A percentile compares a stretch with the other conserved stretches of the same genome.
phyloP scores from a whole-genome alignment of 1,140 invertebrate species.

The Drosophila chauvacae region DNA sequence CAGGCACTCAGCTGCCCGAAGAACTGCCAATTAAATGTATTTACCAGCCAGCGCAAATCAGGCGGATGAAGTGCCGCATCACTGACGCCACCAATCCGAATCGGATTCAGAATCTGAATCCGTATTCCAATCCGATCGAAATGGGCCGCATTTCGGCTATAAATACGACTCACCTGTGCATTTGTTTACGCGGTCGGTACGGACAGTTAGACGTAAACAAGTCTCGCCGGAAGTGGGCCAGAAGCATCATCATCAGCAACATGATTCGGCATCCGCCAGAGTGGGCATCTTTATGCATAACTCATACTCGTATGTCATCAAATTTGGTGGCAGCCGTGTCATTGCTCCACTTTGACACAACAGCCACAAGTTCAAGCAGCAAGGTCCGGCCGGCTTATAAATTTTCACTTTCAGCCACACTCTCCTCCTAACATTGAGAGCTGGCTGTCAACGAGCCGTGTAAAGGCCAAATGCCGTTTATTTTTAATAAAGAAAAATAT shows the following conservation, averaged over 20 bases:
- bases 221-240: constrained; percentile 74
- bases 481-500: constrained; percentile 66
- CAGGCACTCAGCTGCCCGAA: constrained; percentile 47
- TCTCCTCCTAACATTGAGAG: constrained; percentile 62
- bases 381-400: constrained; percentile 61
- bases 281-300: neutral
- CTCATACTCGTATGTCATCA: neutral
- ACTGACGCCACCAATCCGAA: constrained; percentile 48
- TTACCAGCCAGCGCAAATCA: constrained; percentile 64
- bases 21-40: constrained; percentile 74
- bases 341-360: constrained; percentile 68
- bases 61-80: constrained; percentile 46
- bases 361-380: constrained; percentile 74
- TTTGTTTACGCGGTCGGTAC: constrained; percentile 71
- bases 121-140: constrained; percentile 26
- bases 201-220: constrained; percentile 77
- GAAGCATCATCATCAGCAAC: constrained; percentile 1
- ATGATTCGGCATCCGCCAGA: constrained; percentile 4
- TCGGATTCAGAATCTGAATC: neutral
- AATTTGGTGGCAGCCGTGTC: constrained; percentile 48
- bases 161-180: constrained; percentile 70
- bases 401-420: constrained; percentile 49
- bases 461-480: constrained; percentile 74
- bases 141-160: constrained; percentile 43
- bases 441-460: constrained; percentile 73